These are phyloP conservation scores for Calliopum simillimum DNA, from an alignment of 2,888 invertebrate species.

Conservation along the genomic window DNA sequence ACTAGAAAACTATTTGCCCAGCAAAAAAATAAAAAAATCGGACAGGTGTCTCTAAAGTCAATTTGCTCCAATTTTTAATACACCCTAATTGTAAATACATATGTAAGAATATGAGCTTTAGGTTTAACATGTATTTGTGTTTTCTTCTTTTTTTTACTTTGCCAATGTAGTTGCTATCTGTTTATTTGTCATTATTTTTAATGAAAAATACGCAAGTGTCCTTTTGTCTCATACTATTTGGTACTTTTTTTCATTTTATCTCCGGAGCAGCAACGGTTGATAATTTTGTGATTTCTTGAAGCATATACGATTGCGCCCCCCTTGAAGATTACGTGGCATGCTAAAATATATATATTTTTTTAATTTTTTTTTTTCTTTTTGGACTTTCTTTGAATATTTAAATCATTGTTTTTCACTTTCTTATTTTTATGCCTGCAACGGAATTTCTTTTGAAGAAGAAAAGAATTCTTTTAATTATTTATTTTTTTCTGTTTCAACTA, in stretches of 20 bases:
- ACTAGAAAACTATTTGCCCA: too few species aligned
- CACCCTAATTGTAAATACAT: too few species aligned
- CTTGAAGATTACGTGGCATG: neutral
- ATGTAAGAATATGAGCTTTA: too few species aligned
- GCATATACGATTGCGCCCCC: neutral
- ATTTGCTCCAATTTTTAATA: too few species aligned
- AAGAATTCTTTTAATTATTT: neutral
- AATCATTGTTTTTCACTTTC: slow-evolving; percentile 27
- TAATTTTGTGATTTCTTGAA: slow-evolving; percentile 5
- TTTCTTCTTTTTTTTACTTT: too few species aligned
- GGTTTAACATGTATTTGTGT: too few species aligned
- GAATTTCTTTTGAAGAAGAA: slow-evolving; percentile 17
- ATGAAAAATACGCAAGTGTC: slow-evolving; percentile 43
- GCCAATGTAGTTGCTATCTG: too few species aligned
- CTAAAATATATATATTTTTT: slow-evolving; percentile 46
- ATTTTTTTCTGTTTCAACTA: too few species aligned
- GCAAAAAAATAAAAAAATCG: too few species aligned
- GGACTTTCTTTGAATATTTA: neutral
- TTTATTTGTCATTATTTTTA: slow-evolving; percentile 20
- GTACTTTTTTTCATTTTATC: slow-evolving; percentile 46
- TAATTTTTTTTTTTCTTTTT: neutral
- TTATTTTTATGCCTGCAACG: slow-evolving; percentile 28
- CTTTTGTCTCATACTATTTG: slow-evolving; percentile 27
- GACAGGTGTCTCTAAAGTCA: too few species aligned
- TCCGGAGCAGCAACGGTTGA: too few species aligned